Evolutionary conservation across 2,797 vertebrate genomes (phyloP), one percentile per base, ranked within the genome.

Genomic region (Eurystomus glaucurus): DNA sequence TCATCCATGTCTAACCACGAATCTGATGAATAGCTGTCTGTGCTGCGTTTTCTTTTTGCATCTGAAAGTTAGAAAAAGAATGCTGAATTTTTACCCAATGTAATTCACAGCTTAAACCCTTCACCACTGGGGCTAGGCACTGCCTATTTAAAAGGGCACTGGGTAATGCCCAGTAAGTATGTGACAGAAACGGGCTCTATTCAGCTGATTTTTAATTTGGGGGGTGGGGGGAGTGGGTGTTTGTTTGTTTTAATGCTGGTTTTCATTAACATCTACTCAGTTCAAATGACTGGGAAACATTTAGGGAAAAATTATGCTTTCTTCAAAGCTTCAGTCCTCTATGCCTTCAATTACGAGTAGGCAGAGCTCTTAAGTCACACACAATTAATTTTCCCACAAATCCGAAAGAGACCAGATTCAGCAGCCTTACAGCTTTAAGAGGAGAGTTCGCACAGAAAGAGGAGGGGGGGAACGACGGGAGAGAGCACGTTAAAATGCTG

Each of bases 1-100:
- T 99, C 99, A 65, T 99, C 99, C 98, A 99, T 98, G 97, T 99
- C 99, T 98, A 98, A 98, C 98, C 98, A 99, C 39, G 99, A 99
- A 98, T 99, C 99, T 21, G 99, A 99, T 29, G 98, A 99, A 13
- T 99, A 99, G 97, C 99, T 99, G 94, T 99, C 99, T 97, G 98
- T 91, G 93, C 98, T 99, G 94, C 92, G 96, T 98, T 99, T 99
- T 85, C 98, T 97, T 71, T 99, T 98, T 55, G 98, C 98, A 98
- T 99, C 99, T 99, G 96, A 46, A 64, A 91, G 52, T 92, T 9
- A 94, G 60, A 89, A 82, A 87, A 71, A 85, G 48, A 90, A 89
- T 9, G 62, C 46, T 91, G 75, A 96, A 20, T 57, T 64, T 87
- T 83, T 28, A 90, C 57, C 71, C 11, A 1, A 18, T 51, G 14